These are phyloP conservation scores for Agelas oroides DNA, from an alignment of 37 sponge, comb jelly and placozoan species.

Conservation along the genomic window DNA sequence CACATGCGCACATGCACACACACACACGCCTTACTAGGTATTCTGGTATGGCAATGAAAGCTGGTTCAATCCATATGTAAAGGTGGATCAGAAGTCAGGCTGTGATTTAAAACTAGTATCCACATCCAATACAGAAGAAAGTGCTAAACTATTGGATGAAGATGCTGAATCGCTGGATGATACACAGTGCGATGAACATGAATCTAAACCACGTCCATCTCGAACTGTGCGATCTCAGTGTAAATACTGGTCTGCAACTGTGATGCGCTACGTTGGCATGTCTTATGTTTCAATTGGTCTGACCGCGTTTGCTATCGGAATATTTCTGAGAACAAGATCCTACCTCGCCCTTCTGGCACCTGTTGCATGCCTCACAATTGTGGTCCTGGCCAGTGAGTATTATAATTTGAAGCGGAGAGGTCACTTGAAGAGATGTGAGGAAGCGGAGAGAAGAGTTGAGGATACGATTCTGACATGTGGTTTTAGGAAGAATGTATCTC, in stretches of 20 bases:
- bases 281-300: neutral
- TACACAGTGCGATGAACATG: neutral
- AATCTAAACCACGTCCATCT: too few species aligned
- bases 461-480: too few species aligned
- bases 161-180: neutral
- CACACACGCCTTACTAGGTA: too few species aligned
- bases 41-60: constrained; percentile 37
- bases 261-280: neutral
- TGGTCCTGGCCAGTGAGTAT: constrained; percentile 8
- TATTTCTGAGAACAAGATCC: constrained; percentile 4
- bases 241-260: neutral
- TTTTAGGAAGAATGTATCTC: too few species aligned
- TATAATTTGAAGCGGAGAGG: neutral
- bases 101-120: too few species aligned
- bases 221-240: neutral
- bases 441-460: too few species aligned
- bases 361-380: neutral
- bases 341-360: constrained; percentile 1
- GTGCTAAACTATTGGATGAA: neutral
- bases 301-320: neutral
- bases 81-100: too few species aligned
- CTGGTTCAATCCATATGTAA: neutral
- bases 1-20: too few species aligned
- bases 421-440: too few species aligned
- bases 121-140: too few species aligned